phyloP scores from a whole-genome alignment of 2,888 invertebrate genomes.

The Tachina fera region DNA sequence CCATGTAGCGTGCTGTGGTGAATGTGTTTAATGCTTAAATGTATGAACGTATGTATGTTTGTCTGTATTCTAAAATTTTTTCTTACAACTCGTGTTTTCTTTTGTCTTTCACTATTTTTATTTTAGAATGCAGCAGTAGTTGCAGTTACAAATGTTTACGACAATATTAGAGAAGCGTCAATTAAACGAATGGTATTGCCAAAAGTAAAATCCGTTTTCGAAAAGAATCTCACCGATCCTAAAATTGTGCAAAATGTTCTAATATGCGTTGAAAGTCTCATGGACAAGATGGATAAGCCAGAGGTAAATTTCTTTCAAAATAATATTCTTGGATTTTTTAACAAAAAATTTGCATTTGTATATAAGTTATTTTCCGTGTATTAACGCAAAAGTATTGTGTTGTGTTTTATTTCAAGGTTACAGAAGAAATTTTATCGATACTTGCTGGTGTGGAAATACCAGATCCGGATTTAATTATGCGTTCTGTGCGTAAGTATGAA shows the following conservation, averaged over 20 bases:
- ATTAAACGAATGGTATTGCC: slow-evolving; percentile 91
- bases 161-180: slow-evolving; percentile 91
- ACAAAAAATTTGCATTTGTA: too few relatives aligned
- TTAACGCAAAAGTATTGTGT: slow-evolving; percentile 12
- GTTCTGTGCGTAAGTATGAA: slow-evolving; percentile 95
- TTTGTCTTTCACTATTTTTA: neutral
- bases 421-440: slow-evolving; percentile 95
- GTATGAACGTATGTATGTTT: too few relatives aligned
- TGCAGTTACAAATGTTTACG: slow-evolving; percentile 92
- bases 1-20: too few relatives aligned
- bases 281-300: slow-evolving; percentile 92
- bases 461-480: slow-evolving; percentile 94
- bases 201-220: slow-evolving; percentile 91
- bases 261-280: slow-evolving; percentile 90
- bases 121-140: slow-evolving; percentile 93
- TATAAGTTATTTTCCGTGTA: too few relatives aligned
- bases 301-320: slow-evolving; percentile 83
- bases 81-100: neutral
- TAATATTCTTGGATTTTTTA: too few relatives aligned
- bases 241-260: slow-evolving; percentile 91
- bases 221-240: slow-evolving; percentile 90
- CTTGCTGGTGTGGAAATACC: slow-evolving; percentile 92
- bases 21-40: too few relatives aligned
- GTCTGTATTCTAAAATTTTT: neutral
- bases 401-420: slow-evolving; percentile 83